These are phyloP conservation scores for Acronicta alni DNA, from an alignment of 2,888 invertebrate species.

Conservation along the genomic window DNA sequence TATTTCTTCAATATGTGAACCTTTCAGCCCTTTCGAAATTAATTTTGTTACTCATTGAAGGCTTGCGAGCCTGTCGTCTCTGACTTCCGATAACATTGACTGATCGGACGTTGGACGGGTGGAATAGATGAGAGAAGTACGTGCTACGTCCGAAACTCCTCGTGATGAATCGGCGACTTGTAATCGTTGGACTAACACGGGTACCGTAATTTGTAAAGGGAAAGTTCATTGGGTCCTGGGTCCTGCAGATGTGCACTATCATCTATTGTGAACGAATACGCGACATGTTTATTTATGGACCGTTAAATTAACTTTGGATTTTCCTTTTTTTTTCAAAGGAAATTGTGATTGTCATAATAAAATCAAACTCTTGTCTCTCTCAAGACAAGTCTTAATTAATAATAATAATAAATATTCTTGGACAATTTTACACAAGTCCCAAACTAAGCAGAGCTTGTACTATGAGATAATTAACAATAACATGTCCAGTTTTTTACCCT, in stretches of 20 bases:
- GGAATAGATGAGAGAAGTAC: slow-evolving; percentile 83
- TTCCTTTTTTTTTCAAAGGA: slow-evolving; percentile 15
- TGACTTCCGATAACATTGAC: slow-evolving; percentile 81
- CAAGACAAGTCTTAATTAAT: no score
- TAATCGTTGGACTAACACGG: slow-evolving; percentile 85
- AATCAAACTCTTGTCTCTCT: neutral
- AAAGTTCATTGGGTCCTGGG: slow-evolving; percentile 66
- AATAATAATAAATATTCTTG: no score
- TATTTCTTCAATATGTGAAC: slow-evolving; percentile 49
- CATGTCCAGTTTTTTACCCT: no score
- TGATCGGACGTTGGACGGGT: slow-evolving; percentile 79
- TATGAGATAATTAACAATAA: no score
- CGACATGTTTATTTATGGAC: slow-evolving; percentile 62
- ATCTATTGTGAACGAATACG: slow-evolving; percentile 72
- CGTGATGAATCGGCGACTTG: slow-evolving; percentile 85
- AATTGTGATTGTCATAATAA: slow-evolving; percentile 5
- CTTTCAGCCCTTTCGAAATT: slow-evolving; percentile 65
- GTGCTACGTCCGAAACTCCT: slow-evolving; percentile 77
- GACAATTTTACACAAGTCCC: no score
- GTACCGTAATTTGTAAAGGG: slow-evolving; percentile 80
- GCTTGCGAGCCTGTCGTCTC: slow-evolving; percentile 65
- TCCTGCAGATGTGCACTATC: slow-evolving; percentile 78
- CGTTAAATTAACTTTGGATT: slow-evolving; percentile 50
- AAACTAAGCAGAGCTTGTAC: no score
- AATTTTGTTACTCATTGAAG: slow-evolving; percentile 79